Evolutionary conservation across 2,113 vertebrate genomes (phyloP).

Genomic region (Brachirus orientalis): DNA sequence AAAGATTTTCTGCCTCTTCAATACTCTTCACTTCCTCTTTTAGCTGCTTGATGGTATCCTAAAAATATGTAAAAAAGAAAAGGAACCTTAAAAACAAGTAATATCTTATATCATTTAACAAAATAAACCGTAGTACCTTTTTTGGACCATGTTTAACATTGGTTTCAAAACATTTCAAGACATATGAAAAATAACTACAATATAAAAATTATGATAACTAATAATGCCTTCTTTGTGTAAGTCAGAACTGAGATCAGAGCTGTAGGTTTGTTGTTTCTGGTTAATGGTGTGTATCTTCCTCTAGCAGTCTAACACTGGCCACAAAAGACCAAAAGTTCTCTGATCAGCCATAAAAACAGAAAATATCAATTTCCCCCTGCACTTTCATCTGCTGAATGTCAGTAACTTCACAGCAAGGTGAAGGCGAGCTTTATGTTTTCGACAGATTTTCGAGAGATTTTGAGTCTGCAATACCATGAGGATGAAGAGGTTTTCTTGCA

Average conservation of each 20-base stretch:
- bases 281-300: constrained; percentile 7
- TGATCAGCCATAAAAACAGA: constrained; percentile 70
- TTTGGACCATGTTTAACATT: too few species aligned
- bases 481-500: constrained; percentile 42
- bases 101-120: background rate
- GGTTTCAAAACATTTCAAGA: too few species aligned
- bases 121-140: background rate
- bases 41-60: constrained; percentile 93
- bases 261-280: background rate
- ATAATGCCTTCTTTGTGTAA: background rate
- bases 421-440: constrained; percentile 52
- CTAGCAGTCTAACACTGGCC: constrained; percentile 38
- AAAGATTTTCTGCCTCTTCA: constrained; percentile 88
- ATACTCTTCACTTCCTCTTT: constrained; percentile 91
- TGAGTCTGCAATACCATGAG: constrained; percentile 60
- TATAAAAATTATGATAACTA: background rate
- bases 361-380: constrained; percentile 43
- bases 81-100: background rate
- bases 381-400: constrained; percentile 56
- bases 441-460: constrained; percentile 67
- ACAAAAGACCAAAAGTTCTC: constrained; percentile 56
- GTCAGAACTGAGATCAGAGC: background rate
- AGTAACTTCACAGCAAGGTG: constrained; percentile 43
- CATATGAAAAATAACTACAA: too few species aligned
- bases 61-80: constrained; percentile 9